These are phyloP conservation scores for Alca torda DNA, from an alignment of 2,797 vertebrate genomes.

Conservation along the genomic window DNA sequence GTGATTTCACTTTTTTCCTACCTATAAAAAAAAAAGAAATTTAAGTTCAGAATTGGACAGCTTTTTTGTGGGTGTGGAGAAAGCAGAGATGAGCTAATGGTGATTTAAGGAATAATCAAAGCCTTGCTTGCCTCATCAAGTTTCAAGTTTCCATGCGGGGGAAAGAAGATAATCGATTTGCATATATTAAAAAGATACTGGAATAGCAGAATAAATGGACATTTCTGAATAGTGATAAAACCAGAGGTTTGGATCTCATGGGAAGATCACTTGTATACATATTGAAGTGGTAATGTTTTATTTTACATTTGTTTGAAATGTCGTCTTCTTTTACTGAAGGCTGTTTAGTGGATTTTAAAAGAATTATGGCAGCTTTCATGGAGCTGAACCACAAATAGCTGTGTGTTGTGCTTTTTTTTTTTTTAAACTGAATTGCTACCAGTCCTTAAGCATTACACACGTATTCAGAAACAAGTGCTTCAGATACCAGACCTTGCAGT, in stretches of 20 bases:
- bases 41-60: slow-evolving; percentile 2
- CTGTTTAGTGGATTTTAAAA: not conserved
- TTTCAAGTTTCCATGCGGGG: not conserved
- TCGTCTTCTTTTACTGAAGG: not conserved
- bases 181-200: not conserved
- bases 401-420: too few species aligned
- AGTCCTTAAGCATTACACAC: not conserved
- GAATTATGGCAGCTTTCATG: not conserved
- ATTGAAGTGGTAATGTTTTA: not conserved
- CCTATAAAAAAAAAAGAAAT: not conserved
- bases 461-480: not conserved
- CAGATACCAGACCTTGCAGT: not conserved
- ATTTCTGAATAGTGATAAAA: not conserved
- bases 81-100: slow-evolving; percentile 13
- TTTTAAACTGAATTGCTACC: not conserved
- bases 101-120: slow-evolving; percentile 6
- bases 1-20: not conserved
- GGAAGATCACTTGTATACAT: accelerated
- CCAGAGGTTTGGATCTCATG: not conserved
- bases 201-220: not conserved
- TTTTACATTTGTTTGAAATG: not conserved
- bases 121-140: not conserved
- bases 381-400: not conserved
- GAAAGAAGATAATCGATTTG: not conserved
- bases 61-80: slow-evolving; percentile 44